These are phyloP conservation scores for Gallinago solitaria DNA, from an alignment of 2,797 vertebrate species.

Conservation along the genomic window DNA sequence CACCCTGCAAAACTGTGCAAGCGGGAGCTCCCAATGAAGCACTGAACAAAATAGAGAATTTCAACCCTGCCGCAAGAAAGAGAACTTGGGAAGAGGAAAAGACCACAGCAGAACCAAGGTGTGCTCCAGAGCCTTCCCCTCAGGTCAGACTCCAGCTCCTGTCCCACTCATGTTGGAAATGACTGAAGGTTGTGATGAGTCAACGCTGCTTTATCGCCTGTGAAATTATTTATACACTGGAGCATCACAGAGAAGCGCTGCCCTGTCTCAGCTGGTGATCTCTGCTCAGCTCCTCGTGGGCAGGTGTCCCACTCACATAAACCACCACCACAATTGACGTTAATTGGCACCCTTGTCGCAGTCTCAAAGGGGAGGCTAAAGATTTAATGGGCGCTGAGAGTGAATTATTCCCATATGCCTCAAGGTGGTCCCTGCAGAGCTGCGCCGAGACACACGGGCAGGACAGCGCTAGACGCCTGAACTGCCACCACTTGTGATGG, in stretches of 20 bases:
- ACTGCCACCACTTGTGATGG: neutral
- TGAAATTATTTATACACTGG: neutral
- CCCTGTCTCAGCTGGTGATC: neutral
- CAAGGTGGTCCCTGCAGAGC: neutral
- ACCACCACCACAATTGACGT: neutral
- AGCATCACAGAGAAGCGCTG: neutral
- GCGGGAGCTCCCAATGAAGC: neutral
- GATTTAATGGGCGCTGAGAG: constrained; percentile 50
- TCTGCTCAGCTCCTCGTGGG: neutral
- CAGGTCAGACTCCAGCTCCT: fast-evolving
- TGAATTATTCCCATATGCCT: constrained; percentile 47
- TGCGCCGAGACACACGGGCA: neutral
- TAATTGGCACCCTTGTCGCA: constrained; percentile 52
- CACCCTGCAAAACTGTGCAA: neutral
- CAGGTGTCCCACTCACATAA: constrained; percentile 11
- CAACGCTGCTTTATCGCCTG: neutral
- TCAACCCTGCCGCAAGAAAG: neutral
- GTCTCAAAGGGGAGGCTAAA: constrained; percentile 7
- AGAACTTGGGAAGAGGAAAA: neutral
- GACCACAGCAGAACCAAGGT: neutral
- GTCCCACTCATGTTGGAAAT: neutral
- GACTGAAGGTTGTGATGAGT: neutral
- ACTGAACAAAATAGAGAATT: neutral
- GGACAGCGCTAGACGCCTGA: neutral
- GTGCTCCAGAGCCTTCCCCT: neutral